phyloP scores from a whole-genome alignment of 1,140 invertebrate species.

The Listronotus oregonensis region DNA sequence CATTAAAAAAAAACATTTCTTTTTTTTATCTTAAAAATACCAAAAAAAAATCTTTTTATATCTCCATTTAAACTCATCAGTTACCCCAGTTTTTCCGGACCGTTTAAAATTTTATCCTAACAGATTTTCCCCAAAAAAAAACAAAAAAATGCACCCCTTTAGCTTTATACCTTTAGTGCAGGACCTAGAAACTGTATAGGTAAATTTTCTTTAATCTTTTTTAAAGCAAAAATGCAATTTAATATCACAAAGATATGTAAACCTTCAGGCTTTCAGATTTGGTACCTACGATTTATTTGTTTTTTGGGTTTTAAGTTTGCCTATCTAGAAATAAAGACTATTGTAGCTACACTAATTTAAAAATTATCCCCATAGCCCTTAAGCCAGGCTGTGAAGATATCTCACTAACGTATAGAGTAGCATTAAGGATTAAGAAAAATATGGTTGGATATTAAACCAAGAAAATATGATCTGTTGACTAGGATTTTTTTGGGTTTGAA shows the following conservation, averaged over 20 bases:
- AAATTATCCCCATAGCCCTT: conserved; percentile 60
- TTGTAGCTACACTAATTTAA: conserved; percentile 69
- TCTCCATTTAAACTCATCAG: conserved; percentile 66
- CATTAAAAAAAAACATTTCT: too few relatives aligned
- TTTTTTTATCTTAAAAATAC: conserved; percentile 48
- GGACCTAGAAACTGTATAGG: conserved; percentile 73
- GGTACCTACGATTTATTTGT: conserved; percentile 16
- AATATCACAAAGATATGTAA: not conserved
- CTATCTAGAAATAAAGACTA: conserved; percentile 71
- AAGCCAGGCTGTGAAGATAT: conserved; percentile 58
- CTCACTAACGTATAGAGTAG: conserved; percentile 60
- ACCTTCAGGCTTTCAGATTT: not conserved
- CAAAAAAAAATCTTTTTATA: conserved; percentile 49
- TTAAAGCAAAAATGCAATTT: not conserved
- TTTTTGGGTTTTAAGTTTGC: conserved; percentile 73
- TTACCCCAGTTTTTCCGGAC: conserved; percentile 66
- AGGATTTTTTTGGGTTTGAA: too few relatives aligned
- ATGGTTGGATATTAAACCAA: conserved; percentile 52
- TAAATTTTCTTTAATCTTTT: conserved; percentile 44
- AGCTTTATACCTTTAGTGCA: conserved; percentile 72
- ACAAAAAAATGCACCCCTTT: conserved; percentile 63
- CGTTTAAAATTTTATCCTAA: conserved; percentile 76
- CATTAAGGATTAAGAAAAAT: conserved; percentile 61
- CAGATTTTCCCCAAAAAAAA: conserved; percentile 66
- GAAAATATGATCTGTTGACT: conserved; percentile 13